Percentiles rank a stretch among this genome's conserved stretches.
Evolutionary conservation across 2,888 invertebrate species (phyloP).

Genomic region (Drosophila birchii): DNA sequence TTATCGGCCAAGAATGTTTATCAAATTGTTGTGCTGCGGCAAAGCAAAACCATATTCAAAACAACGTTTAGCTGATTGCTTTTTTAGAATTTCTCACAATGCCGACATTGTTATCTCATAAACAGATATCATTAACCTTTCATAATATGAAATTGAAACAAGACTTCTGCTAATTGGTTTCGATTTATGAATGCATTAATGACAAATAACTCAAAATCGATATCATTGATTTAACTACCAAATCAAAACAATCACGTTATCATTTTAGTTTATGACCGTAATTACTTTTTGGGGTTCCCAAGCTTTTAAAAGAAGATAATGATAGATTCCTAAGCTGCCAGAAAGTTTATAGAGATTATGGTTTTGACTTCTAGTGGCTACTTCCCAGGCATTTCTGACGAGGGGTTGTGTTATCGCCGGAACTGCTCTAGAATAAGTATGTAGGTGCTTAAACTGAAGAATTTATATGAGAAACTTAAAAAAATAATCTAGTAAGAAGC

Average conservation of each 20-base stretch:
- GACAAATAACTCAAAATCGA: not conserved
- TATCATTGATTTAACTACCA: not conserved
- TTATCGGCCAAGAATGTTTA: slow-evolving; percentile 9
- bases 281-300: slow-evolving; percentile 7
- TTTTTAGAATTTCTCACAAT: not conserved
- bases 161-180: not conserved
- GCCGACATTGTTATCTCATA: not conserved
- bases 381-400: not conserved
- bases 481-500: not conserved
- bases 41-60: not conserved
- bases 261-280: slow-evolving; percentile 1
- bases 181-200: not conserved
- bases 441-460: not conserved
- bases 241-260: not conserved
- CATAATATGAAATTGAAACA: not conserved
- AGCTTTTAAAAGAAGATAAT: not conserved
- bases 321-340: not conserved
- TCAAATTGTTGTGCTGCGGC: slow-evolving; percentile 5
- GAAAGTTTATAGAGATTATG: not conserved
- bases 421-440: not conserved
- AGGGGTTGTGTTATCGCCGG: slow-evolving; percentile 14
- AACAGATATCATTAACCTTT: not conserved
- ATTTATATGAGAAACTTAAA: not conserved
- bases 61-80: not conserved
- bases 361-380: not conserved